These are phyloP conservation scores for Cantharis rufa DNA, from an alignment of 2,888 invertebrate species.

Conservation along the genomic window DNA sequence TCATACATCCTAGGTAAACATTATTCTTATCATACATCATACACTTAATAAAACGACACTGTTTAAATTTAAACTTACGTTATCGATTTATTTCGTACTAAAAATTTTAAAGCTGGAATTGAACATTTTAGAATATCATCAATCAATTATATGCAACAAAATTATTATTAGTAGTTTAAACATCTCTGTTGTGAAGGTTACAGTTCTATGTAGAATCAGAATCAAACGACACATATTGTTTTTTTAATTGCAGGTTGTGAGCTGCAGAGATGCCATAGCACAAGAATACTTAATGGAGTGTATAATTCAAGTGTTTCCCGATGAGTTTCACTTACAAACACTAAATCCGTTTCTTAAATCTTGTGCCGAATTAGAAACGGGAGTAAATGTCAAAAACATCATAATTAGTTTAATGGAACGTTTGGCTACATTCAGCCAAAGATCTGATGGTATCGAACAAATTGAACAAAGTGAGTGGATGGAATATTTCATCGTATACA, in stretches of 20 bases:
- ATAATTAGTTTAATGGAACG: constrained; percentile 95
- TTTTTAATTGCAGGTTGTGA: constrained; percentile 69
- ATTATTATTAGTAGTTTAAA: no score
- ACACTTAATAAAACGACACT: not conserved
- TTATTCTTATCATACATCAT: not conserved
- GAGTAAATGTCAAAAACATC: constrained; percentile 97
- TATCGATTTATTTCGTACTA: not conserved
- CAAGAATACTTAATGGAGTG: constrained; percentile 99
- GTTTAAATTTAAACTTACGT: not conserved
- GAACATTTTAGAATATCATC: no score
- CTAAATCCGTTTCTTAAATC: constrained; percentile 94
- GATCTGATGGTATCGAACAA: constrained; percentile 61
- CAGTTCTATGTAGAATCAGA: no score
- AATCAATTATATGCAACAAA: no score
- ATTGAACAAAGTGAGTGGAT: constrained; percentile 19
- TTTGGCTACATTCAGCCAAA: constrained; percentile 81
- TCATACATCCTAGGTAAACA: not conserved
- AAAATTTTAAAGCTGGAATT: not conserved
- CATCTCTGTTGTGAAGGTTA: no score
- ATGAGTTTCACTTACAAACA: constrained; percentile 97
- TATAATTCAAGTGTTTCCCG: constrained; percentile 98
- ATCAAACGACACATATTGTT: no score
- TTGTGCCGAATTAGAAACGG: constrained; percentile 93
- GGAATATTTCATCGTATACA: not conserved
- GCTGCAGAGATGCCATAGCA: constrained; percentile 96